phyloP scores from a whole-genome alignment of 2,888 invertebrate genomes.

The Augiades crinisus region DNA sequence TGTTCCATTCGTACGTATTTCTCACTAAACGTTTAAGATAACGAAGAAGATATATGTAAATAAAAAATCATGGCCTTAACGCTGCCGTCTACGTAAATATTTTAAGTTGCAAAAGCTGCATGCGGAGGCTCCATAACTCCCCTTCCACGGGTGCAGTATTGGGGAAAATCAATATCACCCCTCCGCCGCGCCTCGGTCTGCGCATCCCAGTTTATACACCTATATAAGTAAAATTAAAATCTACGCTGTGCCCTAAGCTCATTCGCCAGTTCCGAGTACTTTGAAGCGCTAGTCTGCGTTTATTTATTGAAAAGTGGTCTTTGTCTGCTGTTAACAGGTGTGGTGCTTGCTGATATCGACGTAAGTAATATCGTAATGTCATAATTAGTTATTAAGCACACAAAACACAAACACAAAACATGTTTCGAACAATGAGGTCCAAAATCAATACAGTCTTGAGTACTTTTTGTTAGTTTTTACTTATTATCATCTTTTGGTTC shows the following conservation, averaged over 20 bases:
- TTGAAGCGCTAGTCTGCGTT: constrained; percentile 14
- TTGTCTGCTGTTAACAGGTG: background rate
- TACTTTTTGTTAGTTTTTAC: too few relatives aligned
- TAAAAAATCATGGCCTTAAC: too few relatives aligned
- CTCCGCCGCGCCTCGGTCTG: constrained; percentile 6
- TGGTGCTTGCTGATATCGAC: background rate
- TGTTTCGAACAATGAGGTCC: too few relatives aligned
- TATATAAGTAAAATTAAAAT: constrained; percentile 20
- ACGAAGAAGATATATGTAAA: too few relatives aligned
- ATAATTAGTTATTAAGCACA: too few relatives aligned
- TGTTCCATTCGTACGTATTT: too few relatives aligned
- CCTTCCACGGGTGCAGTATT: constrained; percentile 14
- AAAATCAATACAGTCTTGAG: too few relatives aligned
- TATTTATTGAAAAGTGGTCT: constrained; percentile 2
- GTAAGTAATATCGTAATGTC: background rate
- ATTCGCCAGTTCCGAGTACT: constrained; percentile 18
- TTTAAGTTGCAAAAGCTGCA: constrained; percentile 14
- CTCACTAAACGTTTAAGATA: too few relatives aligned
- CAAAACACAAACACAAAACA: too few relatives aligned
- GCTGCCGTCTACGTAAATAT: background rate
- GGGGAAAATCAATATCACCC: constrained; percentile 18
- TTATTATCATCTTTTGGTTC: too few relatives aligned
- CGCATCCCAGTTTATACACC: constrained; percentile 18
- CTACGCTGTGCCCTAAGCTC: constrained; percentile 14
- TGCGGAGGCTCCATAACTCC: background rate